Evolutionary conservation across 2,888 invertebrate genomes (phyloP).

Genomic region (Drosophila subquinaria): DNA sequence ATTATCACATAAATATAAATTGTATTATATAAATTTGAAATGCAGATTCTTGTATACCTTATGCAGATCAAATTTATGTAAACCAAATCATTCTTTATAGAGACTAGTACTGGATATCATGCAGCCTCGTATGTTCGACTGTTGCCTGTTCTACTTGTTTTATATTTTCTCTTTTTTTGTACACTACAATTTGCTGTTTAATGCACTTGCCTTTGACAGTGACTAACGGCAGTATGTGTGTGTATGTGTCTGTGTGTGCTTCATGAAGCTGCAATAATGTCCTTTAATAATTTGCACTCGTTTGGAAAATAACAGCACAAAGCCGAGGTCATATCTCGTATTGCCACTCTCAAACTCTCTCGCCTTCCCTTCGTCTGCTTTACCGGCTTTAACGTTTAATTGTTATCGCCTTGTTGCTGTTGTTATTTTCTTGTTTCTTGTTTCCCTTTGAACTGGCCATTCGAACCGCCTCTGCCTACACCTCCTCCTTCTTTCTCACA

Average conservation of each 20-base stretch:
- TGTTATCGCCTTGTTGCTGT: conserved; percentile 14
- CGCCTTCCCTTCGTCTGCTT: conserved; percentile 1
- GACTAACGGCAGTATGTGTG: conserved; percentile 28
- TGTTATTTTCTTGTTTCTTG: conserved; percentile 23
- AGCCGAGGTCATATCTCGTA: conserved; percentile 54
- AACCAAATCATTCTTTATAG: not conserved
- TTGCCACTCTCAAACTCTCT: conserved; percentile 19
- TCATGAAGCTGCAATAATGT: conserved; percentile 83
- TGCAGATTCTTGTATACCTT: not conserved
- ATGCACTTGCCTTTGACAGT: conserved; percentile 66
- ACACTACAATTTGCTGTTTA: conserved; percentile 21
- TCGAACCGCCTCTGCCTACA: conserved; percentile 19
- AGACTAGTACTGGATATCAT: not conserved
- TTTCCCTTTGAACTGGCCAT: conserved; percentile 14
- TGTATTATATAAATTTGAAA: too few relatives aligned
- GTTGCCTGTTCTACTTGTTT: not conserved
- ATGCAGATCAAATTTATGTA: not conserved
- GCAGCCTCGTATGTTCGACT: not conserved
- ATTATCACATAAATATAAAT: too few relatives aligned
- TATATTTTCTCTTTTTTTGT: not conserved
- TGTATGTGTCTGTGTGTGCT: conserved; percentile 47
- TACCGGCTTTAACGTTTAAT: conserved; percentile 14
- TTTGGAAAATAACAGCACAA: conserved; percentile 82
- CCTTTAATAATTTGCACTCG: conserved; percentile 84
- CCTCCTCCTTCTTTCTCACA: not conserved